Base-by-base conservation (phyloP, 2,113 vertebrate species). In the Puffinus mauretanicus region DNA sequence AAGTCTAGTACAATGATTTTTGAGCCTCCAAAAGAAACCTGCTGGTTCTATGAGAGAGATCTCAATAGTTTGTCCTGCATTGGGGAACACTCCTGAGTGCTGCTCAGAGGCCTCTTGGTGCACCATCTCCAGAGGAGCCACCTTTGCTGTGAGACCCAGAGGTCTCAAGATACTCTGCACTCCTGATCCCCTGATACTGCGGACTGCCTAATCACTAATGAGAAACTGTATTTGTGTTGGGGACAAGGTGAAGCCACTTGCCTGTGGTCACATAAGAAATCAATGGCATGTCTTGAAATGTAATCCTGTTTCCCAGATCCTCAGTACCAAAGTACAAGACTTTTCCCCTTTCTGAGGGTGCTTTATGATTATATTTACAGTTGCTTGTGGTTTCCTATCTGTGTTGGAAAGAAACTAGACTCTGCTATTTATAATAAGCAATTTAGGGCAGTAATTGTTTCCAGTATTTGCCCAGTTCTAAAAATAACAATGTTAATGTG, bases 401-500 rank as follows among this genome's bases (percentile, higher is more conserved):
- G 34, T 70, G 11, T 65, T 90, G 82, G 90, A 93, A 92, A 96
- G 62, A 77, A 93, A 94, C 20, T 66, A 51, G 29, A 46, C 46
- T 54, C 21, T 88, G 12, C 8, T 78, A 38, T 81, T 55, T 88
- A 77, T 90, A 85, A 94, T 69, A 81, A 83, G 46, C 27, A 88
- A 52, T 89, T 94, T 91, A 94, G 13, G 54, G 40, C 29, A 86
- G 55, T 78, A 88, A 88, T 82, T 75, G 46, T 87, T 94, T 96
- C 55, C 80, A 94, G 64, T 81, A 88, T 90, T 73, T 96, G 24
- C 38, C 58, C 46, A 70, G 16, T 80, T 91, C 75, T 95, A 95
- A 94, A 95, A 93, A 93, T 77, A 90, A 79, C 18, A n/a, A 46
- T 65, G 57, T 86, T 94, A 91, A 79, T 84, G 62, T 58, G 67